Evolutionary conservation across 2,113 vertebrate genomes (phyloP), one percentile per base, ranked within the genome.

Genomic region (Stictonetta naevosa): DNA sequence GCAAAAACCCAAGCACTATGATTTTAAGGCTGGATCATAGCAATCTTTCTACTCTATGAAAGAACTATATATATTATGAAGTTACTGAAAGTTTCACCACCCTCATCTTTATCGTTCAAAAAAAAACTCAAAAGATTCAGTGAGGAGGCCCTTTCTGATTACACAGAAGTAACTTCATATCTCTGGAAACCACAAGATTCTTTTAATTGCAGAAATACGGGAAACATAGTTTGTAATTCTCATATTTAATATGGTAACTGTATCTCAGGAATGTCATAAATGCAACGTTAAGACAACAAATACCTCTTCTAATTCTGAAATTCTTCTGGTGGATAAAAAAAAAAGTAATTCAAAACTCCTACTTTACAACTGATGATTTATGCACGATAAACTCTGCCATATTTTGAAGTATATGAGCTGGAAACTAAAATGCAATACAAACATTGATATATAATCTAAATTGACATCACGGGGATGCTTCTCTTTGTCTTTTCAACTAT

Each of bases 21-120:
- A 85, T 93, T 94, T 94, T 83, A 95, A 83, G 82, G 48, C 53
- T 94, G 90, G 92, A 96, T 93, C 90, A 93, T 83, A 83, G 83
- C 95, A 96, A 62, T 66, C 50, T 74, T 88, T 50, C 59, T 88
- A 52, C 25, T 6, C 11, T 64, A 34, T 25, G 48, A 79, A 91
- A 77, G 78, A 82, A 42, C 58, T 68, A 90, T 87, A 93, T 94
- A 93, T 94, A 93, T 69, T 85, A 69, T 79, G 15, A 96, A 93
- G 53, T 88, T 74, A 94, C 66, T 2, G 8, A 76, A 94, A 85
- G 52, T 29, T 82, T 83, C 33, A 83, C 29, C 62, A 64, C 56
- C 29, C 25, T 90, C 5, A 2, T 56, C 76, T 83, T 83, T 77
- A 50, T 44, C 25, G 59, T 55, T 88, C 81, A 83, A 55, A 50